Base-by-base conservation (phyloP, 2,113 vertebrate species). In the Cairina moschata region DNA sequence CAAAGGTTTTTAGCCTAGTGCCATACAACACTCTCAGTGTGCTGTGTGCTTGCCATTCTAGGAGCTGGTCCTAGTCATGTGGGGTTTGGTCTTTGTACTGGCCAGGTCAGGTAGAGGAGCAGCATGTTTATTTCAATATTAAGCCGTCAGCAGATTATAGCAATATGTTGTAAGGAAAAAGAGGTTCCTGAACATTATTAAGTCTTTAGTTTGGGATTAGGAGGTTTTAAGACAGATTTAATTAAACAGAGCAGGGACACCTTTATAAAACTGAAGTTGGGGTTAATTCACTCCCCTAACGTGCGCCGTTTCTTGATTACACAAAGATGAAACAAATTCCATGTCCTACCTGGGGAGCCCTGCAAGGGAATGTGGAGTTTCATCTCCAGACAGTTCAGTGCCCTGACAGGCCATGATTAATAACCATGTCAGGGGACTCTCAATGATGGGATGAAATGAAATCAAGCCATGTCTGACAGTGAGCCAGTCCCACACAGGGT, bases 211-310 rank as follows among this genome's bases (percentile, higher is more conserved):
- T 97, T 90, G 92, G 95, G 95, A 98, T 97, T 98, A 98, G 58
- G 80, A 94, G 34, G 31, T 86, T 88, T 97, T 98, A 97, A 98
- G 97, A 89, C 96, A 97, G 81, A 97, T 98, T 98, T 98, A 98
- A 98, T 98, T 98, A 98, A 98, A 96, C 29, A 86, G 86, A 95
- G 60, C 86, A 72, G 69, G 89, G 81, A 95, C 63, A 95, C 67
- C 59, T 84, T 96, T 95, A 94, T 89, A 95, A 98, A 97, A 59
- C 56, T 62, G 56, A 95, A 96, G 89, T 96, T 95, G 92, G 44
- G 63, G 91, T 95, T 97, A 90, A 95, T 90, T 40, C 90, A 18
- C 18, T 82, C 55, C 75, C 82, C 87, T 52, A 58, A 86, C 32
- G 71, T 82, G 50, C 42, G 92, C 71, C 48, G 62, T 65, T 80